Evolutionary conservation across 2,888 invertebrate species (phyloP).

Genomic region (Epinotia brunnichana): DNA sequence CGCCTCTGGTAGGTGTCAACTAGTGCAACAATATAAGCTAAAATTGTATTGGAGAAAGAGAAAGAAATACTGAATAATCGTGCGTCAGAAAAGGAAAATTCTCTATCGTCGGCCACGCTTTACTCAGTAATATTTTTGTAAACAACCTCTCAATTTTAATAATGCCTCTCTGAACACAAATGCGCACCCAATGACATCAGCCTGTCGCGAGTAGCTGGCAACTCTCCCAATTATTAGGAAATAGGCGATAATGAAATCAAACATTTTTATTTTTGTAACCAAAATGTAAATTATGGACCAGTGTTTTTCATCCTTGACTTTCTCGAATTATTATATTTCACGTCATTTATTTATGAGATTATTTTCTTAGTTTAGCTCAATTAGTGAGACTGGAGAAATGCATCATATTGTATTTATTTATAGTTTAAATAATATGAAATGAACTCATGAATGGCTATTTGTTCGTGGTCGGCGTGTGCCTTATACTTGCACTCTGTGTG

Average conservation of each 20-base stretch:
- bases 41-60: neutral
- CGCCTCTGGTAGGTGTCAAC: no score
- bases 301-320: neutral
- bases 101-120: neutral
- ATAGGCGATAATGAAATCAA: constrained; percentile 25
- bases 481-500: no score
- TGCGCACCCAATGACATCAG: constrained; percentile 19
- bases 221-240: constrained; percentile 31
- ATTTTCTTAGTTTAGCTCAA: neutral
- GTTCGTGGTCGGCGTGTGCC: no score
- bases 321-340: neutral
- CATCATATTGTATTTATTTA: no score
- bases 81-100: neutral
- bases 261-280: constrained; percentile 11
- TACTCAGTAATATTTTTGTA: neutral
- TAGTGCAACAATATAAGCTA: no score
- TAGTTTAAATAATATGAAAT: no score
- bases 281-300: neutral
- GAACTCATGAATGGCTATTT: no score
- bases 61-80: neutral
- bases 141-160: constrained; percentile 10
- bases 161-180: constrained; percentile 3
- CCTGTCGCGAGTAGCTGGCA: constrained; percentile 27
- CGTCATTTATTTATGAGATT: neutral
- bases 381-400: no score